Percentiles rank a stretch among this genome's conserved stretches.
Conservation (phyloP, 2,888 invertebrate genomes). For the Flabesymbios commensalis region DNA sequence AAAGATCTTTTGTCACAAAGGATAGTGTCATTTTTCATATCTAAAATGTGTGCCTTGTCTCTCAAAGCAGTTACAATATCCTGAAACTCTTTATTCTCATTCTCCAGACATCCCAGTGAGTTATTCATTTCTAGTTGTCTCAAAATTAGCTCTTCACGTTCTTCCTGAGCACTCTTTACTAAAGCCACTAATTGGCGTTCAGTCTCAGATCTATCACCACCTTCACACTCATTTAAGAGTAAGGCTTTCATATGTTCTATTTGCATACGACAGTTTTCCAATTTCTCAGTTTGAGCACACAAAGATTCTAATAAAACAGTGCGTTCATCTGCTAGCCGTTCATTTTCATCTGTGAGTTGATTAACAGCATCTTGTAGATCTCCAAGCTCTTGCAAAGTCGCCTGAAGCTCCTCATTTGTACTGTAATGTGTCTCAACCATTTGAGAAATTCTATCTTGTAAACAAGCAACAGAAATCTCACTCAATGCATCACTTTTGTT, state of each 20-base stretch:
- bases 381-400: conserved; percentile 83
- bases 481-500: conserved; percentile 72
- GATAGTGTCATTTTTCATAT: conserved; percentile 75
- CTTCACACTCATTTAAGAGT: conserved; percentile 56
- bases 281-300: conserved; percentile 87
- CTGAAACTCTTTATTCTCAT: conserved; percentile 46
- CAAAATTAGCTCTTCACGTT: conserved; percentile 55
- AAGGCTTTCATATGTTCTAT: conserved; percentile 84
- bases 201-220: conserved; percentile 53
- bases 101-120: conserved; percentile 66
- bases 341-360: conserved; percentile 86
- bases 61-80: conserved; percentile 65
- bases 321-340: conserved; percentile 85
- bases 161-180: conserved; percentile 67
- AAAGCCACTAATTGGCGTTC: conserved; percentile 76
- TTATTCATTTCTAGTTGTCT: conserved; percentile 80
- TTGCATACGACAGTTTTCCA: conserved; percentile 83
- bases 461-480: conserved; percentile 84
- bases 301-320: conserved; percentile 85
- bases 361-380: conserved; percentile 85
- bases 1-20: conserved; percentile 75
- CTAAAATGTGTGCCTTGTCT: conserved; percentile 72
- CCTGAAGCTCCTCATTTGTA: conserved; percentile 69
- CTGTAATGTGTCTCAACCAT: conserved; percentile 86
- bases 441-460: conserved; percentile 87